Conservation (phyloP, 1,140 invertebrate genomes). For the Caenorhabditis brenneri region DNA sequence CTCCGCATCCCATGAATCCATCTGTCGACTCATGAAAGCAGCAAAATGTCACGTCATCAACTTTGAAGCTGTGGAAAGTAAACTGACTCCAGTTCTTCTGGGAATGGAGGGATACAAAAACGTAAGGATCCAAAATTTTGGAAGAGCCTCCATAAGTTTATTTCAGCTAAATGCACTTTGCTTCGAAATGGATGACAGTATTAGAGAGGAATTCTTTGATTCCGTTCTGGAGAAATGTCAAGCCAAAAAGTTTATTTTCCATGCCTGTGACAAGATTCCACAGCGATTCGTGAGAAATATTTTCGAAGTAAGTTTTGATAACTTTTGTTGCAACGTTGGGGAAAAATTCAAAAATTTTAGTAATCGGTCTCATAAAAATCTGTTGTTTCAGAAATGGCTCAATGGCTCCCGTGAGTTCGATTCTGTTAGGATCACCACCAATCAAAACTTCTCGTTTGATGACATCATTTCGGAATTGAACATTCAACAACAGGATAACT, state of each 20-base stretch:
- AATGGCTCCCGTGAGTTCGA: not conserved
- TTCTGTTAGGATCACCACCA: slow-evolving; percentile 1
- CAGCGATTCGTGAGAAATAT: not conserved
- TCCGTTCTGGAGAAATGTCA: not conserved
- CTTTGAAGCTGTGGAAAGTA: slow-evolving; percentile 18
- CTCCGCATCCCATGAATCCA: not conserved
- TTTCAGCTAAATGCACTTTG: not conserved
- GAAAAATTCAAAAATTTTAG: too few species aligned
- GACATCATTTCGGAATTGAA: not conserved
- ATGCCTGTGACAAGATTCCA: not conserved
- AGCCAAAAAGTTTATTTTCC: not conserved
- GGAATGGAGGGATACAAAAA: not conserved
- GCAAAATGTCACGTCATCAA: slow-evolving; percentile 6
- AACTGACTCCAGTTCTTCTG: not conserved
- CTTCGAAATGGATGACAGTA: slow-evolving; percentile 21
- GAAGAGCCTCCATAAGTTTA: not conserved
- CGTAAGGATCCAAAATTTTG: not conserved
- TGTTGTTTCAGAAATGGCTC: not conserved
- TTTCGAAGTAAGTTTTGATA: not conserved
- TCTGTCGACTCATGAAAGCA: not conserved
- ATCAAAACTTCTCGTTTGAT: slow-evolving; percentile 7
- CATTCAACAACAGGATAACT: not conserved
- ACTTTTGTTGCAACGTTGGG: too few species aligned
- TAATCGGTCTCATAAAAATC: too few species aligned
- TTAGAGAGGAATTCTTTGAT: not conserved